Evolutionary conservation across 2,888 invertebrate species (phyloP).

Genomic region (Venusia cambrica): DNA sequence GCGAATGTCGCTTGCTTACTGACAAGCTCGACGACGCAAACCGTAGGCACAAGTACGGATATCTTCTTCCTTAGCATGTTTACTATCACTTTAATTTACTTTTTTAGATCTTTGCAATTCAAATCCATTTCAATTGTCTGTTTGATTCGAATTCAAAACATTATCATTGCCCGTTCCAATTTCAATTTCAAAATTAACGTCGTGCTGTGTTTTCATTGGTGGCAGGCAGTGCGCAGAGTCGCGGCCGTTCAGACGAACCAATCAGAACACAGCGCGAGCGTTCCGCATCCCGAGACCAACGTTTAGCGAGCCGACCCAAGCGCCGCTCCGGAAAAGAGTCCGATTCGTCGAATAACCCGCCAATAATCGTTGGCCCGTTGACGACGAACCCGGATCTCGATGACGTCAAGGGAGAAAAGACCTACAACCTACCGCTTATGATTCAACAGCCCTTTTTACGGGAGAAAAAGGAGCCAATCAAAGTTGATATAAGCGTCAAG

Average conservation of each 20-base stretch:
- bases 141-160: conserved; percentile 38
- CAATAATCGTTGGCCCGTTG: conserved; percentile 71
- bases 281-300: conserved; percentile 64
- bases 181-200: conserved; percentile 58
- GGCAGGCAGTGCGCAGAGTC: conserved; percentile 80
- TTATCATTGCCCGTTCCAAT: conserved; percentile 68
- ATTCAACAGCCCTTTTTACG: conserved; percentile 82
- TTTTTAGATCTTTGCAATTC: conserved; percentile 32
- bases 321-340: conserved; percentile 79
- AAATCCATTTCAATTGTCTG: conserved; percentile 23
- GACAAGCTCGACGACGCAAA: conserved; percentile 94
- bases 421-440: conserved; percentile 74
- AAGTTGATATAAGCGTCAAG: conserved; percentile 89
- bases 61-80: conserved; percentile 61
- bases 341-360: conserved; percentile 80
- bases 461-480: conserved; percentile 86
- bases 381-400: conserved; percentile 79
- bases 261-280: conserved; percentile 80
- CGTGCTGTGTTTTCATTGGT: conserved; percentile 82
- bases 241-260: conserved; percentile 78
- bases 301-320: conserved; percentile 61
- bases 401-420: conserved; percentile 63
- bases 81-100: conserved; percentile 30
- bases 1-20: conserved; percentile 93
- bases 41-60: conserved; percentile 92